Evolutionary conservation across 2,113 vertebrate genomes (phyloP).

Genomic region (Centropus unirufus): DNA sequence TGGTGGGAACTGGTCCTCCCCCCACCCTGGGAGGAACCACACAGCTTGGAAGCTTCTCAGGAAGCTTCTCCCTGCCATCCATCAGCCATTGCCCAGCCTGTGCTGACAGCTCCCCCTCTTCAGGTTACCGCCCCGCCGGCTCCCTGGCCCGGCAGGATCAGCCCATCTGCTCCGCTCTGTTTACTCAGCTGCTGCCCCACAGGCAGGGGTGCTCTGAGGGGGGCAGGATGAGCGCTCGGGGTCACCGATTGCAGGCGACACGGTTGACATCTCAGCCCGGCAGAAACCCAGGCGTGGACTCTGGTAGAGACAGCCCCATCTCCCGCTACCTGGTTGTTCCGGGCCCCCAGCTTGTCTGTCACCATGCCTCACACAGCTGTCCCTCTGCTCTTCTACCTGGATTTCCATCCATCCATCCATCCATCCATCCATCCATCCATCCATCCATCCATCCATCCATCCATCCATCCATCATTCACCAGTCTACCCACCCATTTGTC

Average conservation of each 20-base stretch:
- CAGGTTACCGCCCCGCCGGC: slow-evolving; percentile 6
- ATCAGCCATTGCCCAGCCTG: slow-evolving; percentile 12
- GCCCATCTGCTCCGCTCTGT: slow-evolving; percentile 58
- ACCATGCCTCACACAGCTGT: not conserved
- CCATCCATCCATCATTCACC: not conserved
- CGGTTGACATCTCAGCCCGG: not conserved
- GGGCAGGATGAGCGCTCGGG: slow-evolving; percentile 25
- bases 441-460: too few relatives aligned
- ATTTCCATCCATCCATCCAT: not conserved
- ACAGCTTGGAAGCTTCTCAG: slow-evolving; percentile 37
- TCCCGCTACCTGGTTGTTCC: not conserved
- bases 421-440: not conserved
- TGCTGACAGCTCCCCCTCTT: slow-evolving; percentile 61
- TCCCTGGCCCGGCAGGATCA: not conserved
- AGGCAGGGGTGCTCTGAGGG: not conserved
- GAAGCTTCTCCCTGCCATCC: slow-evolving; percentile 49
- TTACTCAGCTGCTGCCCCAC: slow-evolving; percentile 58
- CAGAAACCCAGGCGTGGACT: not conserved
- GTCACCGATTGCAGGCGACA: slow-evolving; percentile 38
- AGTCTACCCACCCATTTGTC: too few relatives aligned
- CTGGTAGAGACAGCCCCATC: not conserved
- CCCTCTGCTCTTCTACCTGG: not conserved
- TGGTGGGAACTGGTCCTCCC: not conserved
- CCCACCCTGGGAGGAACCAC: not conserved
- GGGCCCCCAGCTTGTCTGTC: not conserved